phyloP scores from a whole-genome alignment of 2,797 vertebrate species.

The Heliangelus exortis region DNA sequence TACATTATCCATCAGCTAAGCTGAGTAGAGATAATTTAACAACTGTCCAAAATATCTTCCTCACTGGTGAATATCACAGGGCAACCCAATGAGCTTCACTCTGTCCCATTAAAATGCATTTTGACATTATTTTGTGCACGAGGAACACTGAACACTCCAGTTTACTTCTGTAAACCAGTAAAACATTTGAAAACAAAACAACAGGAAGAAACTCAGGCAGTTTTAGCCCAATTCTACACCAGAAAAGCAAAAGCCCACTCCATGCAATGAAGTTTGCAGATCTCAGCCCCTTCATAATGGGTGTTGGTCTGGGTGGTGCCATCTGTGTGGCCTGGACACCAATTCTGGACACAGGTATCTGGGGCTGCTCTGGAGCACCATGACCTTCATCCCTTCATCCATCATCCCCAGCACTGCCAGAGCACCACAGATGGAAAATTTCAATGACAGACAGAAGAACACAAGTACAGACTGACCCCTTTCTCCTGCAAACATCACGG shows the following conservation, averaged over 20 bases:
- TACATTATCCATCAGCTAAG: not conserved
- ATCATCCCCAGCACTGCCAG: not conserved
- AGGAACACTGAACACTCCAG: not conserved
- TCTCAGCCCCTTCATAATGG: not conserved
- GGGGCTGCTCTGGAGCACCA: not conserved
- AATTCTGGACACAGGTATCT: not conserved
- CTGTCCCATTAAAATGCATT: not conserved
- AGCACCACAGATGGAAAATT: accelerated
- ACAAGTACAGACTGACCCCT: not conserved
- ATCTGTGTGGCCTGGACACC: not conserved
- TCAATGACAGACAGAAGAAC: not conserved
- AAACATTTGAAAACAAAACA: not conserved
- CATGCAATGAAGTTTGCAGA: accelerated
- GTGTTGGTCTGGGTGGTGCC: not conserved
- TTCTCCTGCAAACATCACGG: not conserved
- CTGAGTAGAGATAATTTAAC: not conserved
- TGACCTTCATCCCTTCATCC: not conserved
- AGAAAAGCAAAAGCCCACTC: not conserved
- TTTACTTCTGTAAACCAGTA: not conserved
- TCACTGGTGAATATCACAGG: not conserved
- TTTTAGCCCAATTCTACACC: not conserved
- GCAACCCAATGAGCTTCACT: not conserved
- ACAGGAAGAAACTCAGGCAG: not conserved
- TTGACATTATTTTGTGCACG: not conserved
- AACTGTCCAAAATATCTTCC: not conserved